Evolutionary conservation across 2,797 vertebrate species (phyloP).

Genomic region (Bovichtus diacanthus): DNA sequence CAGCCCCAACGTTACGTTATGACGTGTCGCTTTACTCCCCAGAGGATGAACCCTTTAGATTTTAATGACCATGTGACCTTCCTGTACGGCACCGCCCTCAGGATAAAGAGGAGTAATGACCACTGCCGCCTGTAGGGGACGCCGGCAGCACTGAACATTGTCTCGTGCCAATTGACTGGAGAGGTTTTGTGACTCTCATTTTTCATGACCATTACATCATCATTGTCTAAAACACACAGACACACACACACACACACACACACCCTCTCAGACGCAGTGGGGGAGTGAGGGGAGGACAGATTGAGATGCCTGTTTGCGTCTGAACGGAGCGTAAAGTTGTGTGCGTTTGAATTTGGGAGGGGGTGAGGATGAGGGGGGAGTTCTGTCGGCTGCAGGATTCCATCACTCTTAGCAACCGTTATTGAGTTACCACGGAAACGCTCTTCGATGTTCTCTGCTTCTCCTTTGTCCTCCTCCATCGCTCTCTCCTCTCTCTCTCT

Average conservation of each 20-base stretch:
- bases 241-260: conserved; percentile 23
- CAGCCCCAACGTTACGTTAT: too few species aligned
- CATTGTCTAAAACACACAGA: conserved; percentile 33
- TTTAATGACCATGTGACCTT: too few species aligned
- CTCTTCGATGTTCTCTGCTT: conserved; percentile 68
- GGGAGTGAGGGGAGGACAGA: conserved; percentile 19
- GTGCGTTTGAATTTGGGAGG: conserved; percentile 38
- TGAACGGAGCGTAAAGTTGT: conserved; percentile 40
- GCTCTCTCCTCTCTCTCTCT: conserved; percentile 3
- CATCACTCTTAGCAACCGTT: conserved; percentile 81
- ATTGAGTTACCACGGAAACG: conserved; percentile 80
- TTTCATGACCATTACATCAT: conserved; percentile 70
- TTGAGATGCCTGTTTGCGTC: conserved; percentile 15
- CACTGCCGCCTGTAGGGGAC: conserved; percentile 22
- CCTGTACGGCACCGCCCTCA: background rate
- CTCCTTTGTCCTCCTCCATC: conserved; percentile 65
- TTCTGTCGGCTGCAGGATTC: conserved; percentile 76
- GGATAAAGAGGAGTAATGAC: conserved; percentile 6
- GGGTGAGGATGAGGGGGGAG: conserved; percentile 6
- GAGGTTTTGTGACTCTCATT: conserved; percentile 57
- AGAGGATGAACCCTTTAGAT: background rate
- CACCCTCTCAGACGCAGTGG: conserved; percentile 17
- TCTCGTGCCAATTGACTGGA: conserved; percentile 41
- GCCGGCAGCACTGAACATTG: background rate
- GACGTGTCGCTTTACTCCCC: background rate